Conservation (phyloP, 1,140 invertebrate genomes). For the Tetramorium simillimum region DNA sequence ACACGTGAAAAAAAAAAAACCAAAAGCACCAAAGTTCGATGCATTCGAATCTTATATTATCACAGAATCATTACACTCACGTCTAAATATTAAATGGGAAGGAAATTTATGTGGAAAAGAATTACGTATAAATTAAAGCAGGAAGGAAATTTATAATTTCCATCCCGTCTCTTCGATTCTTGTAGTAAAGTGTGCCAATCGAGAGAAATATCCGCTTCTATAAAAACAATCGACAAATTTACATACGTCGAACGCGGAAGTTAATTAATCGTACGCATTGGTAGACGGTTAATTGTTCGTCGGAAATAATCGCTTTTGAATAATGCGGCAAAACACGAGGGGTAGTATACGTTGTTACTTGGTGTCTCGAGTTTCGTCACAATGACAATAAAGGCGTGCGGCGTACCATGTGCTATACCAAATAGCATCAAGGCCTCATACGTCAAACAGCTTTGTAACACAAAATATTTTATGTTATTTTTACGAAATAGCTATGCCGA, state of each 20-base stretch:
- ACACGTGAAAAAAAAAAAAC: too few species aligned
- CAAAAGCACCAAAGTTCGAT: not conserved
- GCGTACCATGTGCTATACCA: not conserved
- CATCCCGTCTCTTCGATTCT: not conserved
- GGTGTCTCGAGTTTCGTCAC: not conserved
- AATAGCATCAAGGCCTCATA: not conserved
- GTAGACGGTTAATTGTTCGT: not conserved
- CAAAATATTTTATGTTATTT: not conserved
- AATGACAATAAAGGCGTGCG: not conserved
- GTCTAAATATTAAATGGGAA: not conserved
- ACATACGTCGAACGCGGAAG: not conserved
- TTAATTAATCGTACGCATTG: not conserved
- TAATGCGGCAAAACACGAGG: not conserved
- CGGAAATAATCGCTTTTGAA: not conserved
- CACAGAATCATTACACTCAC: not conserved
- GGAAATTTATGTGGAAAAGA: too few species aligned
- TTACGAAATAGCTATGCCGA: not conserved
- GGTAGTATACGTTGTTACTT: not conserved
- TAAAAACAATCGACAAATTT: not conserved
- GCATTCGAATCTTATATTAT: not conserved
- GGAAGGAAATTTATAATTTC: not conserved
- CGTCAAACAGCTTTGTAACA: not conserved
- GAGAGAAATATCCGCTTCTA: not conserved
- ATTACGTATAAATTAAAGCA: too few species aligned
- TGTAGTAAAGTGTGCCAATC: not conserved